phyloP scores from a whole-genome alignment of 1,140 invertebrate species.

The Nasonia longicornis region DNA sequence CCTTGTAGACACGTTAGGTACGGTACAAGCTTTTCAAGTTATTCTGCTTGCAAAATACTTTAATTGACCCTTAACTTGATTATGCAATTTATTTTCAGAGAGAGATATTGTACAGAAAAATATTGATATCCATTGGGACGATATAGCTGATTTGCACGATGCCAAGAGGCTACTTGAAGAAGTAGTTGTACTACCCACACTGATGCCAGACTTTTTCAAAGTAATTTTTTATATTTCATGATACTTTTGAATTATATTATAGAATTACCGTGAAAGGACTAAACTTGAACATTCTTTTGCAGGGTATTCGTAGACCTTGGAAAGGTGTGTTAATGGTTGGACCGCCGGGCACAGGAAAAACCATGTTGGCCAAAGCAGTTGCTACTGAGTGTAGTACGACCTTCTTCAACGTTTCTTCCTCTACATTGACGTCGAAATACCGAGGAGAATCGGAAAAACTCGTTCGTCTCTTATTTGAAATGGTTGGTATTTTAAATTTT shows the following conservation, averaged over 20 bases:
- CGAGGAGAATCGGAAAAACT: conserved; percentile 99
- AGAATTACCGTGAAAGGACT: conserved; percentile 1
- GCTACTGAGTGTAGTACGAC: conserved; percentile 99
- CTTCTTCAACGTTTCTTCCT: conserved; percentile 99
- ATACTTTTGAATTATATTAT: neutral
- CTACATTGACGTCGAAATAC: conserved; percentile 97
- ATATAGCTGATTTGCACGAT: conserved; percentile 96
- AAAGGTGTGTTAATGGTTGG: conserved; percentile 98
- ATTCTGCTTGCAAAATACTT: conserved; percentile 37
- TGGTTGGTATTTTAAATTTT: conserved; percentile 74
- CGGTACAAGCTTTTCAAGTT: conserved; percentile 45
- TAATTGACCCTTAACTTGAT: conserved; percentile 7
- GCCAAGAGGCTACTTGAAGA: conserved; percentile 96
- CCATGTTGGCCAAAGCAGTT: conserved; percentile 98
- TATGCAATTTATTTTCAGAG: conserved; percentile 73
- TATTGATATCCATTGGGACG: conserved; percentile 96
- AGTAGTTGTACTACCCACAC: conserved; percentile 97
- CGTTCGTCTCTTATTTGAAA: conserved; percentile 96
- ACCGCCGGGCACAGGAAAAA: conserved; percentile 98
- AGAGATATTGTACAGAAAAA: conserved; percentile 98
- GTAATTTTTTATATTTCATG: conserved; percentile 63
- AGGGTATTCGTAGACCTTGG: conserved; percentile 92
- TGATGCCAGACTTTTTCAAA: conserved; percentile 99
- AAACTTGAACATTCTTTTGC: conserved; percentile 48
- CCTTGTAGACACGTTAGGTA: conserved; percentile 92